phyloP scores from a whole-genome alignment of 2,113 vertebrate species.

The Danio rerio region DNA sequence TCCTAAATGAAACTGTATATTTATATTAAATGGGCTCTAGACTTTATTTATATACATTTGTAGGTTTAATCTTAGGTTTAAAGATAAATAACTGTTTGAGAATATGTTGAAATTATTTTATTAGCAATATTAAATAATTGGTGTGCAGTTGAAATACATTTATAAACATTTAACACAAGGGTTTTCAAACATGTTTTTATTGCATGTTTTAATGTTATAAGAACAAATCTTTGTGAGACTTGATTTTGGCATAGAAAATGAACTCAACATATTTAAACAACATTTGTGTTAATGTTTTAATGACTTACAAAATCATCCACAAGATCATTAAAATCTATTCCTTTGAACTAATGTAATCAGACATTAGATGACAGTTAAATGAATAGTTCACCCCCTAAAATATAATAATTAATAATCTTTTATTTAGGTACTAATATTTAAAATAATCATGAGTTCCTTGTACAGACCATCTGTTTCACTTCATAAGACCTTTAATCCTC shows the following conservation, averaged over 20 bases:
- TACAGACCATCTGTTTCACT: too few relatives aligned
- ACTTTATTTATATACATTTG: background rate
- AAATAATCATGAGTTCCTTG: too few relatives aligned
- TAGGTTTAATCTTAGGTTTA: background rate
- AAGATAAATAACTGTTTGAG: background rate
- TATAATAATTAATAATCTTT: too few relatives aligned
- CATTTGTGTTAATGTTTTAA: background rate
- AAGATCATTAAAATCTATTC: background rate
- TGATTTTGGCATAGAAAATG: background rate
- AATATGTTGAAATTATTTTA: background rate
- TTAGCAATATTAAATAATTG: background rate
- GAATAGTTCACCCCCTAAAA: too few relatives aligned
- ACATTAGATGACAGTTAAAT: too few relatives aligned
- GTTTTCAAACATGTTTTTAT: background rate
- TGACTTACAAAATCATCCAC: background rate
- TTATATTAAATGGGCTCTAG: background rate
- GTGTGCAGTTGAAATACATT: background rate
- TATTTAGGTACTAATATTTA: too few relatives aligned
- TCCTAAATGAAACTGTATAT: background rate
- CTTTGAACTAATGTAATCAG: too few relatives aligned
- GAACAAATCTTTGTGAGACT: background rate
- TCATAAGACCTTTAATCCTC: too few relatives aligned
- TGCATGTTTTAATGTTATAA: background rate
- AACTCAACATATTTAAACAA: background rate
- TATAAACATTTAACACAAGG: background rate